Conservation (phyloP, 2,888 invertebrate species). For the Pachliopta kotzebuea region DNA sequence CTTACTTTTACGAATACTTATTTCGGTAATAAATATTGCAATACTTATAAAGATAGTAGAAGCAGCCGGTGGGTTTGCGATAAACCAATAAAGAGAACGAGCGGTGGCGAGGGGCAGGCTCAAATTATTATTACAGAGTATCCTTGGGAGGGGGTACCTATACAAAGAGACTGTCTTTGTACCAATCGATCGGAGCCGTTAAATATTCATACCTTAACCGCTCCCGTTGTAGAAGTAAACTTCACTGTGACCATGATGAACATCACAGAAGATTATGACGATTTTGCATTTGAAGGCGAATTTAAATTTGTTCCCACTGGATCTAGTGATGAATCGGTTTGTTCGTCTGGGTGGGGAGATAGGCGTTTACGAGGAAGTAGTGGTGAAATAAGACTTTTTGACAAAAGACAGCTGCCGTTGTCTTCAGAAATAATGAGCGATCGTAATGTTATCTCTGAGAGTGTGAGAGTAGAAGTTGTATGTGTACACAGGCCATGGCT, state of each 20-base stretch:
- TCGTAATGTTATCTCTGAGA: constrained; percentile 75
- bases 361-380: constrained; percentile 85
- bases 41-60: constrained; percentile 83
- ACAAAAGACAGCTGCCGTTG: constrained; percentile 75
- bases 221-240: constrained; percentile 85
- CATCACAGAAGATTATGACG: constrained; percentile 89
- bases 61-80: constrained; percentile 86
- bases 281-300: constrained; percentile 89
- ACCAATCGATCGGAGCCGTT: constrained; percentile 84
- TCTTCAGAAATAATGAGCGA: constrained; percentile 72
- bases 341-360: constrained; percentile 84
- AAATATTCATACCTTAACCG: constrained; percentile 84
- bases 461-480: constrained; percentile 76
- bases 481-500: constrained; percentile 89
- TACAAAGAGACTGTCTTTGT: constrained; percentile 87
- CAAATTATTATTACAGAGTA: constrained; percentile 84
- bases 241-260: constrained; percentile 90
- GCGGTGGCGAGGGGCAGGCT: constrained; percentile 77
- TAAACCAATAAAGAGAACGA: constrained; percentile 67
- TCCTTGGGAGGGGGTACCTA: constrained; percentile 84
- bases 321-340: constrained; percentile 79
- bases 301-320: constrained; percentile 83
- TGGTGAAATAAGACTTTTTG: constrained; percentile 85
- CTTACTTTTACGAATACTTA: constrained; percentile 85
- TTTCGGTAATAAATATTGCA: constrained; percentile 85